phyloP scores from a whole-genome alignment of 2,797 vertebrate species.

The Notoglanidium macrostoma region DNA sequence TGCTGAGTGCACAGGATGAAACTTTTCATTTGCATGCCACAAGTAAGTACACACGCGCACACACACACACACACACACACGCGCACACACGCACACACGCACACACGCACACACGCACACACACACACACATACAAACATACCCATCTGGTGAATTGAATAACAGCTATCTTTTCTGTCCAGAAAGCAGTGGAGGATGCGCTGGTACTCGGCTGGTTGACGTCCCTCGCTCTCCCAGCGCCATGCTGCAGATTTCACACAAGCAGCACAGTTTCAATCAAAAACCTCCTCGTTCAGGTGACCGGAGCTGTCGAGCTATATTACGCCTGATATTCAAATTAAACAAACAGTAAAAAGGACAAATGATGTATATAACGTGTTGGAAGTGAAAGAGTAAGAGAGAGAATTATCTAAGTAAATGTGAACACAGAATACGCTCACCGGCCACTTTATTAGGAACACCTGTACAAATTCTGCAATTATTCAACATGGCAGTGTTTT shows the following conservation, averaged over 20 bases:
- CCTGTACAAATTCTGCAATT: neutral
- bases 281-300: neutral
- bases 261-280: neutral
- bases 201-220: conserved; percentile 80
- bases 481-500: neutral
- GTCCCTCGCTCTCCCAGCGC: conserved; percentile 79
- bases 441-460: neutral
- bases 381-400: neutral
- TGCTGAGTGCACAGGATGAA: neutral
- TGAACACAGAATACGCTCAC: neutral
- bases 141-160: conserved; percentile 91
- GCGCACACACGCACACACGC: too few species aligned
- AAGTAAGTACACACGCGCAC: too few species aligned
- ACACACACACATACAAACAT: conserved; percentile 55
- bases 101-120: neutral
- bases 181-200: conserved; percentile 83
- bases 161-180: conserved; percentile 87
- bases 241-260: conserved; percentile 68
- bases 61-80: neutral
- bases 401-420: neutral
- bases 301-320: neutral
- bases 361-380: neutral
- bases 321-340: neutral
- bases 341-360: neutral
- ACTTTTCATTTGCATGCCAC: neutral